phyloP scores from a whole-genome alignment of 2,888 invertebrate species.

The Sesia bembeciformis region DNA sequence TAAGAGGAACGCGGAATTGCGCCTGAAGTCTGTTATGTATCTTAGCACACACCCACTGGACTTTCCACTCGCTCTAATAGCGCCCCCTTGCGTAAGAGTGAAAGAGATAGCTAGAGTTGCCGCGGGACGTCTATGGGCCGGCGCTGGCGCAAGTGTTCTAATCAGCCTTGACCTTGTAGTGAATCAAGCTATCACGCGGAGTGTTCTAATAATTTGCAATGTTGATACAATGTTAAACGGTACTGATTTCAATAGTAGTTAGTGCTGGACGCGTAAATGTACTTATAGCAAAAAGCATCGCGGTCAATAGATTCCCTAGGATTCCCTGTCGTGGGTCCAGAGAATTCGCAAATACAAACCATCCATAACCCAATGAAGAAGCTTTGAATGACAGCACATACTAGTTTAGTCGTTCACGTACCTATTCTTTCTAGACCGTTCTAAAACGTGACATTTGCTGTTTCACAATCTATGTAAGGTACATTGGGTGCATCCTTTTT shows the following conservation, averaged over 20 bases:
- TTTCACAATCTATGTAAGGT: no score
- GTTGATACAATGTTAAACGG: constrained; percentile 6
- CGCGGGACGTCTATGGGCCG: constrained; percentile 12
- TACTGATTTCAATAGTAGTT: background rate
- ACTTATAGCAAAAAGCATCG: no score
- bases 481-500: no score
- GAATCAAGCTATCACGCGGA: constrained; percentile 32
- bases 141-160: constrained; percentile 33
- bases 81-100: constrained; percentile 11
- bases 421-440: no score
- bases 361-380: no score
- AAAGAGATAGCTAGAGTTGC: constrained; percentile 30
- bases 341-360: no score
- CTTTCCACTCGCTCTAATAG: constrained; percentile 18
- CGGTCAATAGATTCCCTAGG: no score
- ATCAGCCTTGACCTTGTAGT: constrained; percentile 62
- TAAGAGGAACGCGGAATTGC: constrained; percentile 42
- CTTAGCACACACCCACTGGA: constrained; percentile 25
- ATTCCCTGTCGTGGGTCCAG: no score
- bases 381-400: no score
- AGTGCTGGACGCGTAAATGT: no score
- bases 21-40: constrained; percentile 49
- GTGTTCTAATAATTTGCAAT: constrained; percentile 30
- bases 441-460: no score
- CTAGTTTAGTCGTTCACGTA: no score